Evolutionary conservation across 2,113 vertebrate species (phyloP), one percentile per base, ranked within the genome.

Genomic region (Petrocephalus zakoni): DNA sequence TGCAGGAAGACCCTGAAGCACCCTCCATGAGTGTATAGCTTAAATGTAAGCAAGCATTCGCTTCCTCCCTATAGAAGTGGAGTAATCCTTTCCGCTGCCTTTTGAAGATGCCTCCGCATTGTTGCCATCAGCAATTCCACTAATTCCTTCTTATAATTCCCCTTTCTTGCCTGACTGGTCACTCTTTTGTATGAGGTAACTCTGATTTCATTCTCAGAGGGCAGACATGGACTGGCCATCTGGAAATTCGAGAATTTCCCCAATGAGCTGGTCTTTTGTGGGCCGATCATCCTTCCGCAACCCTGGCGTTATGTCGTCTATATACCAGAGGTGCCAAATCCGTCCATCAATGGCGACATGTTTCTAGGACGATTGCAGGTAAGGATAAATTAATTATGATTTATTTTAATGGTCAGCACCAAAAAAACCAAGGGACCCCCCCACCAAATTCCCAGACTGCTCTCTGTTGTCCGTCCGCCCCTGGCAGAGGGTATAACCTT

Each of bases 401-500:
- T 64, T 29, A 13, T 64, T 64, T 64, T 22, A 64, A 22, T 64
- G 22, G 22, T 29, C 11, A 9, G n/a, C 61, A 29, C 61, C 25
- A 25, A 64, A 64, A 64, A 64, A 49, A 49, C 47, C 61, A 29
- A 25, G 61, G n/a, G 10, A n/a, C 9, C 8, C 47, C 61, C 61
- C n/a, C 61, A 64, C 58, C 22, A 1, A 64, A 64, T 64, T 64
- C n/a, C 61, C 61, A 68, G 61, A 13, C 25, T 29, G 61, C 9
- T 68, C 25, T 64, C 11, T 68, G 61, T 29, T 68, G 61, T 10
- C 25, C 25, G n/a, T 29, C n/a, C 25, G 61, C 61, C 61, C 61
- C 61, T 68, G 85, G 7, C 25, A 25, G 29, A 88, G 81, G 86
- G 21, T 83, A 82, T 21, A 85, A 90, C 89, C 83, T 87, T 89